A percentile compares a stretch with the other conserved stretches of the same genome.
These are phyloP conservation scores for Antitype chi DNA, from an alignment of 2,888 invertebrate genomes.

Conservation along the genomic window DNA sequence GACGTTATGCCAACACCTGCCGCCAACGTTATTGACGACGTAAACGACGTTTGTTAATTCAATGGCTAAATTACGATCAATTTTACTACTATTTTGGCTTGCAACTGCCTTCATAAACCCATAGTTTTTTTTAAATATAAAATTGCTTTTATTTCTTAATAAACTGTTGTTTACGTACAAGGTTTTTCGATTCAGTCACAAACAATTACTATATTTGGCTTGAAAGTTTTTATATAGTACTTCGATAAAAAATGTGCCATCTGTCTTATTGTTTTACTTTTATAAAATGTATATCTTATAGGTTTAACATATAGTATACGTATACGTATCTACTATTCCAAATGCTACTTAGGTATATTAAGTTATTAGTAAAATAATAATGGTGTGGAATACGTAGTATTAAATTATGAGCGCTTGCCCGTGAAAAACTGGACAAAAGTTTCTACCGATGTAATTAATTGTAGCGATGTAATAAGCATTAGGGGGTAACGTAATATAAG, in stretches of 20 bases:
- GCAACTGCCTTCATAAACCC: constrained; percentile 35
- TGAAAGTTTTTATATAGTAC: constrained; percentile 3
- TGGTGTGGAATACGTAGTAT: neutral
- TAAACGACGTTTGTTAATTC: constrained; percentile 57
- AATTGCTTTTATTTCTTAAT: constrained; percentile 21
- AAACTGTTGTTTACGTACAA: constrained; percentile 5
- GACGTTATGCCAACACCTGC: constrained; percentile 55
- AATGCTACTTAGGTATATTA: neutral
- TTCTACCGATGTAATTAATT: neutral
- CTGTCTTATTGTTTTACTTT: neutral
- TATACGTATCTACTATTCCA: neutral
- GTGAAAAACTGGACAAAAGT: neutral
- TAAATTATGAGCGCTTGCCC: neutral
- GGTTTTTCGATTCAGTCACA: constrained; percentile 16
- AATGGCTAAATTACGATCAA: constrained; percentile 54
- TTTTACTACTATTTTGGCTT: constrained; percentile 42
- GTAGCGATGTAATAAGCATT: constrained; percentile 10
- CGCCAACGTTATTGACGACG: constrained; percentile 45
- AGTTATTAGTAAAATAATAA: constrained; percentile 1
- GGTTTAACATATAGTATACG: neutral
- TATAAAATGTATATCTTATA: neutral
- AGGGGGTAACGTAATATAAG: constrained; percentile 21
- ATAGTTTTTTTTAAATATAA: constrained; percentile 11
- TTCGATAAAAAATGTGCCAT: neutral
- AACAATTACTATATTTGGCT: neutral